Conservation (phyloP, 2,888 invertebrate species). For the Ametastegia equiseti region DNA sequence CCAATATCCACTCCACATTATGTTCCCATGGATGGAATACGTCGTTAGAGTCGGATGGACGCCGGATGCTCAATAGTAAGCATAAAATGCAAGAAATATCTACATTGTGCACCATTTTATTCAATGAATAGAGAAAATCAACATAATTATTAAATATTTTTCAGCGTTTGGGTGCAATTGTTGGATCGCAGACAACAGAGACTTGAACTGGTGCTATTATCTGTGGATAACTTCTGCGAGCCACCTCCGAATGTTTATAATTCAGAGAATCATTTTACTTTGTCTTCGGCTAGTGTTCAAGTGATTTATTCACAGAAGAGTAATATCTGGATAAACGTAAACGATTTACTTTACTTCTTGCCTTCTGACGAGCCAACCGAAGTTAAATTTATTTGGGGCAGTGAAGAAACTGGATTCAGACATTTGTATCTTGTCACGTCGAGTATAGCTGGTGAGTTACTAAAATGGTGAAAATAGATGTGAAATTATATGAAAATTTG, state of each 20-base stretch:
- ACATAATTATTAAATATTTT: slow-evolving; percentile 55
- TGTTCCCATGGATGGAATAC: slow-evolving; percentile 97
- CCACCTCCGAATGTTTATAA: slow-evolving; percentile 78
- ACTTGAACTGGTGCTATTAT: slow-evolving; percentile 89
- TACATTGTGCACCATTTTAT: not conserved
- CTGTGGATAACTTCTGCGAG: slow-evolving; percentile 86
- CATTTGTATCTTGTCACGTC: slow-evolving; percentile 91
- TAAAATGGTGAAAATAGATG: not conserved
- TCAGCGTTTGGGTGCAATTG: slow-evolving; percentile 94
- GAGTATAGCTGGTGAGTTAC: slow-evolving; percentile 70
- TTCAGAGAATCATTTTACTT: slow-evolving; percentile 73
- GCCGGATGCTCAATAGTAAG: slow-evolving; percentile 91
- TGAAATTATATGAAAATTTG: not conserved
- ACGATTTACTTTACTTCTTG: slow-evolving; percentile 92
- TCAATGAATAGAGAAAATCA: not conserved
- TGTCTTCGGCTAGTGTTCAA: slow-evolving; percentile 77
- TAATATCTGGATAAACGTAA: slow-evolving; percentile 95
- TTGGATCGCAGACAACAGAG: slow-evolving; percentile 92
- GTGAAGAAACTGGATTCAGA: slow-evolving; percentile 93
- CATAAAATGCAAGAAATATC: not conserved
- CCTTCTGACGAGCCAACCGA: slow-evolving; percentile 78
- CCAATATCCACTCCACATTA: slow-evolving; percentile 85
- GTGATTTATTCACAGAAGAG: slow-evolving; percentile 80
- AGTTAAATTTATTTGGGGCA: slow-evolving; percentile 91
- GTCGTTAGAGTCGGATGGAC: slow-evolving; percentile 97